phyloP scores from a whole-genome alignment of 2,888 invertebrate genomes.

The Habroteleia sp. region DNA sequence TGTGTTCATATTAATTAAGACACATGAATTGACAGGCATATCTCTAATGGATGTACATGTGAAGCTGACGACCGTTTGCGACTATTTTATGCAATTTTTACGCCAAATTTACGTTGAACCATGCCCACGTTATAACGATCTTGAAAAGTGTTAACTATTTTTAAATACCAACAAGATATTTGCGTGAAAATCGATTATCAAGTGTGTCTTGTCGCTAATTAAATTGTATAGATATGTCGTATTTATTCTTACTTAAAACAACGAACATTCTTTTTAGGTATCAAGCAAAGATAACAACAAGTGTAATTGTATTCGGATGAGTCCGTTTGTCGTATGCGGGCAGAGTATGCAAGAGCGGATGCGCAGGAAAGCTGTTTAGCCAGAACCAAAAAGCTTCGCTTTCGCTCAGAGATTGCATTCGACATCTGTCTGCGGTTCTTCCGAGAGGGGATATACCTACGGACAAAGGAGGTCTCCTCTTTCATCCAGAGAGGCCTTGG shows the following conservation, averaged over 20 bases:
- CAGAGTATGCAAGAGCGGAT: constrained; percentile 48
- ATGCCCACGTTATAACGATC: too few species aligned
- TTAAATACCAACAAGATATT: too few species aligned
- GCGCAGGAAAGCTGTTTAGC: constrained; percentile 60
- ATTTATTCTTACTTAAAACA: too few species aligned
- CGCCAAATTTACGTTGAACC: too few species aligned
- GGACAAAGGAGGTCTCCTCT: constrained; percentile 64
- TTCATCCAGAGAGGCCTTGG: constrained; percentile 56
- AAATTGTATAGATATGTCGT: too few species aligned
- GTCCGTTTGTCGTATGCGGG: constrained; percentile 55
- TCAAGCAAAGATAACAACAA: constrained; percentile 36
- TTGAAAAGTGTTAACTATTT: too few species aligned
- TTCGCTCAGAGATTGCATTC: constrained; percentile 55
- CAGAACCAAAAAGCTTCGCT: constrained; percentile 61
- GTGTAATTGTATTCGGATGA: constrained; percentile 49
- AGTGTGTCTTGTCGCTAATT: too few species aligned
- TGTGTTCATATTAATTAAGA: constrained; percentile 26
- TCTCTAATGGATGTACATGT: background rate
- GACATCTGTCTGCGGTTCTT: constrained; percentile 64
- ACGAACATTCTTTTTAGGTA: background rate
- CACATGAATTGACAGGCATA: constrained; percentile 21
- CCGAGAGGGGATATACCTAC: constrained; percentile 42
- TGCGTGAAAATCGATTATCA: too few species aligned
- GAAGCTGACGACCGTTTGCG: background rate
- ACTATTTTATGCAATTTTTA: background rate